Conservation (phyloP, 2,113 vertebrate species). For the Morone chrysops region DNA sequence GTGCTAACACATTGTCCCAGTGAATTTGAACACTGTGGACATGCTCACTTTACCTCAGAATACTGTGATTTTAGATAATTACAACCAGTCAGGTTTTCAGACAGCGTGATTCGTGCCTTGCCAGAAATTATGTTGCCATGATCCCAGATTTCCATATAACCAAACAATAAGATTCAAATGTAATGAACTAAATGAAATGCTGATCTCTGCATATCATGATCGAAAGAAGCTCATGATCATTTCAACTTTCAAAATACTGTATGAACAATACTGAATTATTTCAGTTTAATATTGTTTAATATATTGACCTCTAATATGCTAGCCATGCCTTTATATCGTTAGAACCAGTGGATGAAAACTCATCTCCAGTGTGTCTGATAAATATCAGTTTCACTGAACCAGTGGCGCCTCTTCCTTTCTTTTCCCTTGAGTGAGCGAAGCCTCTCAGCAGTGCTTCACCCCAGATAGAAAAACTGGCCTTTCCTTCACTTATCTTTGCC, state of each 20-base stretch:
- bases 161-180: too few species aligned
- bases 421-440: conserved; percentile 6
- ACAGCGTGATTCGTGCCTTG: background rate
- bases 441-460: conserved; percentile 14
- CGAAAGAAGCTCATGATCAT: background rate
- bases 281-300: background rate
- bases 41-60: background rate
- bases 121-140: background rate
- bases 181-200: too few species aligned
- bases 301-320: background rate
- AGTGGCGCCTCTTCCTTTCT: conserved; percentile 28
- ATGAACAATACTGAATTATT: background rate
- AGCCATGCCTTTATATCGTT: background rate
- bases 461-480: conserved; percentile 3
- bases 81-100: background rate
- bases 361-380: background rate
- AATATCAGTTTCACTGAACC: background rate
- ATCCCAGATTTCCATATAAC: too few species aligned
- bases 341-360: too few species aligned
- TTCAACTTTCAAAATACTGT: background rate
- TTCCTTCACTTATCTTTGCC: conserved; percentile 47
- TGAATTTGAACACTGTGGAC: background rate
- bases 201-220: too few species aligned
- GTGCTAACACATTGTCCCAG: background rate
- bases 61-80: background rate